Conservation (phyloP, 2,113 vertebrate species). For the Dromas ardeola region DNA sequence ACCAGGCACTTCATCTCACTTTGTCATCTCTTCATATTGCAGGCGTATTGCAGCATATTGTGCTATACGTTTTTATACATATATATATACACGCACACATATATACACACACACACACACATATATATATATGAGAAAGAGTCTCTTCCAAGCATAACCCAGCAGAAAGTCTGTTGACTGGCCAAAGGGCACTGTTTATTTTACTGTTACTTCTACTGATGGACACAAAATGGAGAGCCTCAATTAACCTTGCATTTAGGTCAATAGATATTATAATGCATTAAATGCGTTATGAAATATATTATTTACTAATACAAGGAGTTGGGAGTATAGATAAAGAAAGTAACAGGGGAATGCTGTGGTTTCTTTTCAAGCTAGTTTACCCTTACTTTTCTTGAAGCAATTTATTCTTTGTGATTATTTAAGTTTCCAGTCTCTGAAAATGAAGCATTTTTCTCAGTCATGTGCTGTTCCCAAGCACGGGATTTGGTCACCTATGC, state of each 20-base stretch:
- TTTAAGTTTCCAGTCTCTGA: not conserved
- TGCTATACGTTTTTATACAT: not conserved
- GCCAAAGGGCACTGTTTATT: not conserved
- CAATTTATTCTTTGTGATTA: not conserved
- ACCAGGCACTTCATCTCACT: not conserved
- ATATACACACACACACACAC: too few species aligned
- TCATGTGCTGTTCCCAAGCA: not conserved
- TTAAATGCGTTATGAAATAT: not conserved
- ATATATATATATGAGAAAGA: not conserved
- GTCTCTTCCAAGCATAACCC: not conserved
- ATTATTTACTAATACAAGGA: not conserved
- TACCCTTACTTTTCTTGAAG: not conserved
- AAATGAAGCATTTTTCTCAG: not conserved
- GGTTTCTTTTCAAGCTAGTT: not conserved
- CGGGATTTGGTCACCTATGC: not conserved
- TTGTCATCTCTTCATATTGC: not conserved
- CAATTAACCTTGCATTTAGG: not conserved
- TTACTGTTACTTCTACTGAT: not conserved
- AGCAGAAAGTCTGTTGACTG: not conserved
- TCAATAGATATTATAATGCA: not conserved
- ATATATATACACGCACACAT: too few species aligned
- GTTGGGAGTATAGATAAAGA: not conserved
- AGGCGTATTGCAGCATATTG: not conserved
- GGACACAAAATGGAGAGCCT: not conserved
- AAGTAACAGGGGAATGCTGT: not conserved